Percentiles rank a stretch among this genome's conserved stretches.
phyloP scores from a whole-genome alignment of 2,113 vertebrate genomes.

The Mormyrus lacerda region DNA sequence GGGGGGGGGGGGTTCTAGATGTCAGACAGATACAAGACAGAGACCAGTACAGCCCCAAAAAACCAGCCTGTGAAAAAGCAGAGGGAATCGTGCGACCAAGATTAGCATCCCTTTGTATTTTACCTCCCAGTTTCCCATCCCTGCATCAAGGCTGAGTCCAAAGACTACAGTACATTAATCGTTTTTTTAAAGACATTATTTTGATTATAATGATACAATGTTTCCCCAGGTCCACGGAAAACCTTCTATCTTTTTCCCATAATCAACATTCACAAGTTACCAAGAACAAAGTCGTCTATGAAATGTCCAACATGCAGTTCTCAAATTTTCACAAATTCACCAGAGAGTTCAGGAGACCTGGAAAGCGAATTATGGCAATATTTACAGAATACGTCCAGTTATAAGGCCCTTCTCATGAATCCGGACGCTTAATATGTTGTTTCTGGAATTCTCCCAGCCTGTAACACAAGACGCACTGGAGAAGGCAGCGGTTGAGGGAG shows the following conservation, averaged over 20 bases:
- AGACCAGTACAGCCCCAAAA: background rate
- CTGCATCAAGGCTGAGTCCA: background rate
- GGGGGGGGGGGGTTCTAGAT: background rate
- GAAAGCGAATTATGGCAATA: background rate
- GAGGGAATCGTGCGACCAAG: background rate
- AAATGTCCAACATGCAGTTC: background rate
- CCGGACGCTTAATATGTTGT: background rate
- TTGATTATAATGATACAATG: background rate
- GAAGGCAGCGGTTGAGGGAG: background rate
- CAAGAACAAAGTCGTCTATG: background rate
- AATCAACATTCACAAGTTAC: background rate
- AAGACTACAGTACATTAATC: background rate
- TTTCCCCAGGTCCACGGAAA: background rate
- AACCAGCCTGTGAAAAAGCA: background rate
- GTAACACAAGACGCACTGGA: background rate
- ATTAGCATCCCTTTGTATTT: constrained; percentile 11
- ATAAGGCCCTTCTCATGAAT: background rate
- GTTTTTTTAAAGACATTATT: background rate
- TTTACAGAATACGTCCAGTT: background rate
- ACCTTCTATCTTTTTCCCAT: background rate
- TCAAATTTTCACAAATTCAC: background rate
- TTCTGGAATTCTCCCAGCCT: background rate
- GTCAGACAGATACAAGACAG: background rate
- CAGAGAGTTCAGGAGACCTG: background rate
- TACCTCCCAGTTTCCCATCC: background rate